Base-by-base conservation (phyloP, 1,140 invertebrate genomes). In the Marisa cornuarietis region DNA sequence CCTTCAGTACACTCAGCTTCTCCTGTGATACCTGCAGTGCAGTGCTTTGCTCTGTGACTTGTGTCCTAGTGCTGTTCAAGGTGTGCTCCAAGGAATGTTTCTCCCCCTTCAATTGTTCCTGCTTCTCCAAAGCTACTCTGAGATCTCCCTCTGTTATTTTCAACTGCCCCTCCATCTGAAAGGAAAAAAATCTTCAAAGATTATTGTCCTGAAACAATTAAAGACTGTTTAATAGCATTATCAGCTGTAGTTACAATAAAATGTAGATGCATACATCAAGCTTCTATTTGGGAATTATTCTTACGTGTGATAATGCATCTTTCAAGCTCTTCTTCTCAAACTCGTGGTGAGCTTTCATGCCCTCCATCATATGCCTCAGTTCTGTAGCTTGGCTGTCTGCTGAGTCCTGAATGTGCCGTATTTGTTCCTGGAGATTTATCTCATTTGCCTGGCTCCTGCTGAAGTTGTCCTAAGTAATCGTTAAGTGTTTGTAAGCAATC, bases 241-340 rank as follows among this genome's bases (percentile, higher is more conserved):
- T 24, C 52, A 9, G 13, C 7, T 16, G 24, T 49, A 63, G 42
- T n/a, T n/a, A 31, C 71, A 18, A 71, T 24, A 71, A 26, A 24
- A 71, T 71, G 18, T 13, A 20, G 31, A 9, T 58, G 54, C 11
- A 11, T 8, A 58, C 54, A 9, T 6, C 11, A 58, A 79, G 26
- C n/a, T 24, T 26, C 13, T 31, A 42, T 6, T 6, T 42, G 2
- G 31, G 31, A 42, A 42, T 42, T 5, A 61, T 49, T 26, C 80
- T 75, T 49, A 89, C 86, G 83, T 86, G 83, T 31, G 52, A 76
- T 0, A 87, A 74, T 72, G 83, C 85, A 31, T 88, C 87, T 71
- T 85, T 86, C 31, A 87, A 82, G 71, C 83, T 80, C 54, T 82
- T 82, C 76, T 81, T 79, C 76, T 89, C 87, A 74, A 80, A 85